phyloP scores from a whole-genome alignment of 2,113 vertebrate species.

The Otolemur garnettii region DNA sequence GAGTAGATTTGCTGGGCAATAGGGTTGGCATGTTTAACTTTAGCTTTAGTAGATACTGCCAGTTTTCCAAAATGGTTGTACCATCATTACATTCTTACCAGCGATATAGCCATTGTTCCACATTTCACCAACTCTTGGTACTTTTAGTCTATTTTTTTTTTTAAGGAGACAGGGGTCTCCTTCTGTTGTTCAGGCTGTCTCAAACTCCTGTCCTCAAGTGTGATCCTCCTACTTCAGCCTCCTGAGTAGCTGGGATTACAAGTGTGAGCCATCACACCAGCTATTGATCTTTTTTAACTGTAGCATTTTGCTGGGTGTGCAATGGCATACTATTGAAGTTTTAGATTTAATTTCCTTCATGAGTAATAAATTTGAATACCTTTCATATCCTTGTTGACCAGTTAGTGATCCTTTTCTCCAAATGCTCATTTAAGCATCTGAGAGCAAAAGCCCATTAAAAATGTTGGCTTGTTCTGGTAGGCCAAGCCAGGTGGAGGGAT shows the following conservation, averaged over 20 bases:
- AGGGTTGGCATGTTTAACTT: not conserved
- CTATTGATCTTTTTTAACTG: not conserved
- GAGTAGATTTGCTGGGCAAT: not conserved
- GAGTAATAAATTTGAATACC: not conserved
- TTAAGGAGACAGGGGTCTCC: not conserved
- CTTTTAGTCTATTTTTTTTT: not conserved
- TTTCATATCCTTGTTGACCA: not conserved
- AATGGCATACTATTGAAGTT: not conserved
- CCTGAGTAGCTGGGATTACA: not conserved
- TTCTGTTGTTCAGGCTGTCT: too few species aligned
- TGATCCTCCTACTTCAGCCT: not conserved
- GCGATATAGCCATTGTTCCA: not conserved
- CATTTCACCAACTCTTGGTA: not conserved
- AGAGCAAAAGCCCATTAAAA: too few species aligned
- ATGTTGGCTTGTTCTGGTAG: too few species aligned
- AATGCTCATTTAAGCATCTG: not conserved
- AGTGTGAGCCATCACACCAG: not conserved
- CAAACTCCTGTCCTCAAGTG: not conserved
- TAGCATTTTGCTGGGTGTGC: not conserved
- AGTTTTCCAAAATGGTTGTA: not conserved
- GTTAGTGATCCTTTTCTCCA: not conserved
- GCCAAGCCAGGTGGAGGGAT: too few species aligned
- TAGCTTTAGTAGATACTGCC: not conserved
- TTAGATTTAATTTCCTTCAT: conserved; percentile 2
- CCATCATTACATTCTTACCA: not conserved